Evolutionary conservation across 2,888 invertebrate genomes (phyloP).

Genomic region (Clunio marinus): DNA sequence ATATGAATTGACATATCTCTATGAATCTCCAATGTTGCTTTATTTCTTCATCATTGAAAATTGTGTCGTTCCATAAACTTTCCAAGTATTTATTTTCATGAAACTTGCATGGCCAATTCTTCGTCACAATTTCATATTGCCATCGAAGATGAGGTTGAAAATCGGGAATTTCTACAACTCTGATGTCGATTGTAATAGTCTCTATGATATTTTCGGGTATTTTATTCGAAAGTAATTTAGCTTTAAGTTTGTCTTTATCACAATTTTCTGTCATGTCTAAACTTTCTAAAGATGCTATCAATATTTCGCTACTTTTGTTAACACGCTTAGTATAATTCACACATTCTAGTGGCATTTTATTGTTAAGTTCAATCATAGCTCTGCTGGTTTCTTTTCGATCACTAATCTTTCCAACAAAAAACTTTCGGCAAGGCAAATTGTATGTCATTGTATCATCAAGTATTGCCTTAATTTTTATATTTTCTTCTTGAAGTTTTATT

Average conservation of each 20-base stretch:
- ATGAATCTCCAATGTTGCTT: conserved; percentile 58
- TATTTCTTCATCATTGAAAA: conserved; percentile 58
- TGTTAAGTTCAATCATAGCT: conserved; percentile 58
- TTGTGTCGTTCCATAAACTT: conserved; percentile 57
- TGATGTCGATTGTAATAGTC: conserved; percentile 48
- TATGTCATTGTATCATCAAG: conserved; percentile 55
- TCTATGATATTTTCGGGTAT: conserved; percentile 19
- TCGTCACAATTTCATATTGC: conserved; percentile 61
- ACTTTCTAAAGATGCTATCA: conserved; percentile 53
- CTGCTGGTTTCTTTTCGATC: conserved; percentile 61
- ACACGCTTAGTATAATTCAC: conserved; percentile 72
- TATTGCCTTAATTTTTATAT: conserved; percentile 52
- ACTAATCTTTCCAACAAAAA: conserved; percentile 59
- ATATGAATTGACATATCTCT: conserved; percentile 50
- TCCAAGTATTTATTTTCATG: conserved; percentile 75
- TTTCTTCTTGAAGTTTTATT: background rate
- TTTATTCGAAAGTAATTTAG: conserved; percentile 15
- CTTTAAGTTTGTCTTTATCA: background rate
- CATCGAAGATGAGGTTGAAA: conserved; percentile 60
- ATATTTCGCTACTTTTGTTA: conserved; percentile 56
- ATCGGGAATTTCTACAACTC: conserved; percentile 57
- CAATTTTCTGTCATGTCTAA: conserved; percentile 48
- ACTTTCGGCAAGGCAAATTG: conserved; percentile 54
- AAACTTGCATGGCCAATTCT: conserved; percentile 78
- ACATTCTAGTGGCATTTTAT: conserved; percentile 57